These are phyloP conservation scores for Tetragonula clypearis DNA, from an alignment of 1,140 invertebrate species.

Conservation along the genomic window DNA sequence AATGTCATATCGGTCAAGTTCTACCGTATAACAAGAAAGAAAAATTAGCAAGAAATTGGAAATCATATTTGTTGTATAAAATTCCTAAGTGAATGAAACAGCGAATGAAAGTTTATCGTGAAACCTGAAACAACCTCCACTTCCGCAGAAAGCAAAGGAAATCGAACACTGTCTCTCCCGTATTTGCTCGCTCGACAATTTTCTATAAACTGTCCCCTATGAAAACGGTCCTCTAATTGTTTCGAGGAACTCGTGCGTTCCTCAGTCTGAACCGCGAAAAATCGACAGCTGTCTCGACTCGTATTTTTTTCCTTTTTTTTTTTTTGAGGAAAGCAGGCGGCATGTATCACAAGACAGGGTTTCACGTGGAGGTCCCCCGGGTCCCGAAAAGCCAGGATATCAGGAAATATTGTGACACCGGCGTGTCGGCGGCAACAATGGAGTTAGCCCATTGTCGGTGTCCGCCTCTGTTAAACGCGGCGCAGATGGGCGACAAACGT, in stretches of 20 bases:
- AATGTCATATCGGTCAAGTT: no score
- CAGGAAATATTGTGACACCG: slow-evolving; percentile 69
- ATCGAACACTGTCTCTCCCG: no score
- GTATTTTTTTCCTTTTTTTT: no score
- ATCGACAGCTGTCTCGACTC: slow-evolving; percentile 49
- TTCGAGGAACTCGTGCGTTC: neutral
- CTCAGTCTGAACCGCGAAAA: slow-evolving; percentile 5
- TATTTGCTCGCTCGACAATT: no score
- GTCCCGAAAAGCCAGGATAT: slow-evolving; percentile 66
- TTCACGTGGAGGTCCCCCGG: slow-evolving; percentile 37
- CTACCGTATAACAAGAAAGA: no score
- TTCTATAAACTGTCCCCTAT: no score
- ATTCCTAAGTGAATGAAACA: no score
- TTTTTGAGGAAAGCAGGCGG: slow-evolving; percentile 19
- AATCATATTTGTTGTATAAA: no score
- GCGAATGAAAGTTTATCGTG: no score
- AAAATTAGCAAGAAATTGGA: no score
- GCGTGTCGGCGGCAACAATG: slow-evolving; percentile 64
- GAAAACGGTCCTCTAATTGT: neutral
- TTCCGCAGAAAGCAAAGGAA: no score
- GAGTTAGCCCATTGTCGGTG: slow-evolving; percentile 58
- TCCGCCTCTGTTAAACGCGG: slow-evolving; percentile 62
- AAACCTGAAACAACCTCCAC: no score
- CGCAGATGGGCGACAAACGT: slow-evolving; percentile 67
- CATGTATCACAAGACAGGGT: slow-evolving; percentile 58